Evolutionary conservation across 2,113 vertebrate genomes (phyloP), one percentile per base, ranked within the genome.

Genomic region (Scopus umbretta): DNA sequence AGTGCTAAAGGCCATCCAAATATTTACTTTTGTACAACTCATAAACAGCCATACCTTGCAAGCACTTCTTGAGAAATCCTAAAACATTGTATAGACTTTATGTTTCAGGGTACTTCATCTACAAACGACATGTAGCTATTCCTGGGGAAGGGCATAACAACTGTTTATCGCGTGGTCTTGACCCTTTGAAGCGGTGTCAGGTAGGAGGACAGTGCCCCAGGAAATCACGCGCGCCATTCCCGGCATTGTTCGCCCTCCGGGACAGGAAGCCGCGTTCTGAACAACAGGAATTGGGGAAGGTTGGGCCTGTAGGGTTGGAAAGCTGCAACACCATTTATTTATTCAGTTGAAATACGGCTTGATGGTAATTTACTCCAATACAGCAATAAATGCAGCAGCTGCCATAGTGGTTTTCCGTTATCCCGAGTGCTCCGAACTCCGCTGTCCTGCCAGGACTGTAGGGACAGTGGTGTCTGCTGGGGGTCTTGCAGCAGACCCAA

Each of bases 91-190:
- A 14, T 3, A 16, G 82, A 3, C 26, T 40, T 45, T 9, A 20
- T 32, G 53, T 38, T 34, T 43, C 2, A 25, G 63, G n/a, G 66
- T 43, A 17, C 49, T 90, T 36, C 5, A 18, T 2, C 6, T 13
- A 4, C 23, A 3, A 36, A 7, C 19, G 80, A 34, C n/a, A 22
- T 2, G 30, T 47, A 30, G 63, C 72, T 73, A 10, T 21, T 30
- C 63, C 58, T 10, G 66, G 26, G 47, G 80, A 10, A 43, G 74
- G 67, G 50, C 50, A 26, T 5, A 26, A 11, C 4, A 5, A 5
- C 34, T 20, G 53, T 23, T 36, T 10, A 2, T 36, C 2, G 6
- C 2, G 0, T 34, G 53, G 56, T n/a, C 20, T 1, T 7, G 25
- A 1, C 52, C 52, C 71, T 63, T 52, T 3, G 20, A 4, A 34